phyloP scores from a whole-genome alignment of 1,140 invertebrate genomes.

The Mamestra configurata region DNA sequence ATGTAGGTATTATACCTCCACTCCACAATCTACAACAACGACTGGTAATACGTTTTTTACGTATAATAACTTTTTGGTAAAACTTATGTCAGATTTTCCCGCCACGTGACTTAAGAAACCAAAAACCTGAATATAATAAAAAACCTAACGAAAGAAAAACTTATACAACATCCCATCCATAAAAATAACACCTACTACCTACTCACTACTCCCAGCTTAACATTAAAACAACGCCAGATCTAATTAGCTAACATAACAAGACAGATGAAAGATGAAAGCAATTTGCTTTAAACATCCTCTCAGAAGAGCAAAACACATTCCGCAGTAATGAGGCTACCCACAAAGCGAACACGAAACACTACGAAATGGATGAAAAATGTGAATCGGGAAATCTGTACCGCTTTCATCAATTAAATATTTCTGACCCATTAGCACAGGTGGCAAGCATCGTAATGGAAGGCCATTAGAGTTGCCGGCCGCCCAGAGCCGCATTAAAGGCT shows the following conservation, averaged over 20 bases:
- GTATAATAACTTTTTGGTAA: too few relatives aligned
- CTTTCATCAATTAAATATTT: conserved; percentile 86
- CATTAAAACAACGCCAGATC: background rate
- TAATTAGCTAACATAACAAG: conserved; percentile 13
- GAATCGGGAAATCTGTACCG: conserved; percentile 77
- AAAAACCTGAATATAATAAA: too few relatives aligned
- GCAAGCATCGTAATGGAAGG: conserved; percentile 81
- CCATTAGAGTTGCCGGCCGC: conserved; percentile 77
- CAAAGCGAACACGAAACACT: conserved; percentile 61
- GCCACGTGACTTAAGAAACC: too few relatives aligned
- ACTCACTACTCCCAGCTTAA: background rate
- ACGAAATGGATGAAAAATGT: conserved; percentile 78
- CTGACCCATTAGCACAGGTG: conserved; percentile 85
- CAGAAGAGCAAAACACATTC: conserved; percentile 33
- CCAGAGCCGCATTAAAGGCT: conserved; percentile 62
- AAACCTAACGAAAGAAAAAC: too few relatives aligned
- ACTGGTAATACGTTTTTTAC: too few relatives aligned
- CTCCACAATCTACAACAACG: too few relatives aligned
- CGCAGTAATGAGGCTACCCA: conserved; percentile 51
- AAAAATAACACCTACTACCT: too few relatives aligned
- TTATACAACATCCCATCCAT: too few relatives aligned
- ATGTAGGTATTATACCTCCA: too few relatives aligned
- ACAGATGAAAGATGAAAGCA: conserved; percentile 6
- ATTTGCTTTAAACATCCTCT: conserved; percentile 7
- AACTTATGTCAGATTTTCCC: too few relatives aligned